Evolutionary conservation across 2,113 vertebrate species (phyloP).

Genomic region (Leptobrachium ailaonicum): DNA sequence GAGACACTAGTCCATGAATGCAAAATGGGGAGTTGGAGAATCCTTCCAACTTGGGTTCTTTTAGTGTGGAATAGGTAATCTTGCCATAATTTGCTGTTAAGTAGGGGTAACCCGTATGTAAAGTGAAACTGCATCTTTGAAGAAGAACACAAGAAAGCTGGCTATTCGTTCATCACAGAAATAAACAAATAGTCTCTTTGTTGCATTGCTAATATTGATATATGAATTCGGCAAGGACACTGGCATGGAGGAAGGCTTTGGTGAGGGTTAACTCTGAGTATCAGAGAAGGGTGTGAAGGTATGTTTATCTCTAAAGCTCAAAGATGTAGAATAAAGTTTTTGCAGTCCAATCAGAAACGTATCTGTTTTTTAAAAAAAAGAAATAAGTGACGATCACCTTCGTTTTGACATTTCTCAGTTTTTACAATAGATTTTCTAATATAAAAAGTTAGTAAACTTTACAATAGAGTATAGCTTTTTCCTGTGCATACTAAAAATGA

Average conservation of each 20-base stretch:
- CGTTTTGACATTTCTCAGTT: not conserved
- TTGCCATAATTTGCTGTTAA: too few species aligned
- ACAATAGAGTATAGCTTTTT: constrained; percentile 38
- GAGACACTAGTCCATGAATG: not conserved
- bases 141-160: not conserved
- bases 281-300: not conserved
- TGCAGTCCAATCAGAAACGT: constrained; percentile 32
- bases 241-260: constrained; percentile 1
- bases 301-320: not conserved
- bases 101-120: too few species aligned
- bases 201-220: not conserved
- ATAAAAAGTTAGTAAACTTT: constrained; percentile 40
- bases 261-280: not conserved
- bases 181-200: not conserved
- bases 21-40: not conserved
- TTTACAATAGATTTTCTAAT: constrained; percentile 32
- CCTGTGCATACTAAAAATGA: constrained; percentile 34
- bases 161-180: constrained; percentile 5
- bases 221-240: not conserved
- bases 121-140: constrained; percentile 28
- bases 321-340: constrained; percentile 3
- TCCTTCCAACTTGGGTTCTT: not conserved
- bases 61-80: not conserved
- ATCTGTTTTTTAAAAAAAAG: constrained; percentile 12
- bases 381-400: not conserved